phyloP scores from a whole-genome alignment of 2,888 invertebrate species.

The Himalopsyche kuldschensis region DNA sequence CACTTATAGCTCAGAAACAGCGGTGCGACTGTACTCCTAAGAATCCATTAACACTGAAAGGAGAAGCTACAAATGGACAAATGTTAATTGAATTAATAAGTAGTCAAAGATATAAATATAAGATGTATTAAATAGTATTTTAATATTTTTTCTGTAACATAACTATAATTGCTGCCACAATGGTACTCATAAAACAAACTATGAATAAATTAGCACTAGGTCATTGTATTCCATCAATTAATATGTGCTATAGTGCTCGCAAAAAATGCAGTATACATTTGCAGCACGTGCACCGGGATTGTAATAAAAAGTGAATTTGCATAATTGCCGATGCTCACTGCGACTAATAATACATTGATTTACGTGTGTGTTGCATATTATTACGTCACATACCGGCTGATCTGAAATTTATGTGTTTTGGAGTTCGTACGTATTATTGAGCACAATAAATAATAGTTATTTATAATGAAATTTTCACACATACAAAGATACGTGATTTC shows the following conservation, averaged over 20 bases:
- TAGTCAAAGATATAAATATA: too few relatives aligned
- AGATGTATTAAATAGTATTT: too few relatives aligned
- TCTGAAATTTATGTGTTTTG: not conserved
- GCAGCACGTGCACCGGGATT: not conserved
- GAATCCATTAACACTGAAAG: too few relatives aligned
- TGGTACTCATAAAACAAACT: not conserved
- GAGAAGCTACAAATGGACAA: too few relatives aligned
- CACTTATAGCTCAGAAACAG: too few relatives aligned
- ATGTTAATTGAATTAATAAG: too few relatives aligned
- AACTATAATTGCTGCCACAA: too few relatives aligned
- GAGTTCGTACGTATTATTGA: not conserved
- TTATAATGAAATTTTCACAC: not conserved
- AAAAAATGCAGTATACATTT: not conserved
- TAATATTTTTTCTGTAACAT: too few relatives aligned
- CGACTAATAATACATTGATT: not conserved
- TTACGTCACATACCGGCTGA: not conserved
- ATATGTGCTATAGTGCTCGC: not conserved
- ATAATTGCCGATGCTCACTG: not conserved
- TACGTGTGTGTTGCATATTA: not conserved
- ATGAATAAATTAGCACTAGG: not conserved
- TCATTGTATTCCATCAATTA: not conserved
- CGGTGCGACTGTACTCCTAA: too few relatives aligned
- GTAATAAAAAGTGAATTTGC: not conserved
- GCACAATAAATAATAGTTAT: not conserved
- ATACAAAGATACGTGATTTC: not conserved